Base-by-base conservation (phyloP, 1,140 invertebrate genomes). In the Araneus ventricosus region DNA sequence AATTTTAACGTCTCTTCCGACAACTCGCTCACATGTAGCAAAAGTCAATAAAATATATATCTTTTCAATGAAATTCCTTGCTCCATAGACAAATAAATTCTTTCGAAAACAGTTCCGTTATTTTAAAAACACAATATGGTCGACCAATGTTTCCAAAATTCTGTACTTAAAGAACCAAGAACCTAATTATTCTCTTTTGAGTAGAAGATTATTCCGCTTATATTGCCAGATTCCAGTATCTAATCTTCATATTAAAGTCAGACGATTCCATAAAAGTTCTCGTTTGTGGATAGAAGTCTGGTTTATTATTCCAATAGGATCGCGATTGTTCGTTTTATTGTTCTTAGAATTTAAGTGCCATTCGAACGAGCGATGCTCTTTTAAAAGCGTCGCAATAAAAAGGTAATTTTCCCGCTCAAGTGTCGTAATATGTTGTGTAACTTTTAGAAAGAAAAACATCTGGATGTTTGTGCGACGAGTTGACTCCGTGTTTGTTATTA, bases 191-290 rank as follows among this genome's bases (percentile, higher is more conserved):
- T 67, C 10, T 52, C 45, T 52, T 52, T 52, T 52, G 45, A 52
- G 63, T 27, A 30, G 63, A n/a, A 27, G 63, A 67, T 67, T 67
- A 30, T 67, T 67, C 27, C 27, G n/a, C 63, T 67, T 27, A 27
- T 67, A 67, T 67, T 67, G 63, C 63, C 63, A 67, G 27, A 67
- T 8, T 67, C 63, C 27, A 6, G 27, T 67, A 67, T 67, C 63
- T 67, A 67, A 67, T 67, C 63, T n/a, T 67, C n/a, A 67, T 67
- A 67, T 27, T 67, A 67, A 67, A 67, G n/a, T n/a, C 63, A 67
- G 63, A 67, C 63, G 63, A 67, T 67, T 67, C 63, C 24, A 67
- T 67, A 67, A 67, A 67, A 67, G 27, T 67, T 67, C 63, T 8
- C 63, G 5, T 27, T 67, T 67, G 63, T 30, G 63, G 63, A 67